Conservation (phyloP, 1,140 invertebrate genomes). For the Pseudomyrmex sp. region DNA sequence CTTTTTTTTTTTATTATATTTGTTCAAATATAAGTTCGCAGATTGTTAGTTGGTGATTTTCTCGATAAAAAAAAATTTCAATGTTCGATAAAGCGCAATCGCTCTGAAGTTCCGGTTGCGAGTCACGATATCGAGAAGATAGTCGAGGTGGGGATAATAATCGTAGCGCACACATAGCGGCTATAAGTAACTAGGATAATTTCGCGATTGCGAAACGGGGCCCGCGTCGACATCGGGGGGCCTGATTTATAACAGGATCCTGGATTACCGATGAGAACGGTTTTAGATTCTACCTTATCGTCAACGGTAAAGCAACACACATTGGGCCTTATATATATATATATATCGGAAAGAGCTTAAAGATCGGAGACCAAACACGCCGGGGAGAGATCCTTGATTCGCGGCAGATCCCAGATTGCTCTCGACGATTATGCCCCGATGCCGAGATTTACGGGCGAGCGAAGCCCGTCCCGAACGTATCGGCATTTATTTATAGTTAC, state of each 20-base stretch:
- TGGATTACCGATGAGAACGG: constrained; percentile 75
- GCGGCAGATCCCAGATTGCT: constrained; percentile 74
- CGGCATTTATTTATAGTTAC: constrained; percentile 78
- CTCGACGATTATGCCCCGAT: constrained; percentile 75
- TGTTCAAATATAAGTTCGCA: background rate
- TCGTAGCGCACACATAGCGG: background rate
- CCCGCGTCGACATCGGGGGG: background rate
- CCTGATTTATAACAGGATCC: constrained; percentile 76
- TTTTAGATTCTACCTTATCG: constrained; percentile 70
- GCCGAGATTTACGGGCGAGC: constrained; percentile 74
- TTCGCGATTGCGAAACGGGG: constrained; percentile 24
- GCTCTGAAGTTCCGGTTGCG: background rate
- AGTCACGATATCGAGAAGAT: constrained; percentile 24
- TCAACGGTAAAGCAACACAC: constrained; percentile 62
- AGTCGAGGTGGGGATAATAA: constrained; percentile 45
- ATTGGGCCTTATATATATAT: background rate
- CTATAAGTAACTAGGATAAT: constrained; percentile 51
- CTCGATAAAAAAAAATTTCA: too few relatives aligned
- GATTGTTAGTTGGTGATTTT: too few relatives aligned
- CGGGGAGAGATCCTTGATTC: constrained; percentile 65
- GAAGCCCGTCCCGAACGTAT: constrained; percentile 57
- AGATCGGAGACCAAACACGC: background rate
- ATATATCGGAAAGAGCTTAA: background rate
- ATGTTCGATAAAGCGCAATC: background rate
- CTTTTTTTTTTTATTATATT: background rate